A percentile compares a stretch with the other conserved stretches of the same genome.
These are phyloP conservation scores for Antheraea yamamai DNA, from an alignment of 2,888 invertebrate genomes.

Conservation along the genomic window DNA sequence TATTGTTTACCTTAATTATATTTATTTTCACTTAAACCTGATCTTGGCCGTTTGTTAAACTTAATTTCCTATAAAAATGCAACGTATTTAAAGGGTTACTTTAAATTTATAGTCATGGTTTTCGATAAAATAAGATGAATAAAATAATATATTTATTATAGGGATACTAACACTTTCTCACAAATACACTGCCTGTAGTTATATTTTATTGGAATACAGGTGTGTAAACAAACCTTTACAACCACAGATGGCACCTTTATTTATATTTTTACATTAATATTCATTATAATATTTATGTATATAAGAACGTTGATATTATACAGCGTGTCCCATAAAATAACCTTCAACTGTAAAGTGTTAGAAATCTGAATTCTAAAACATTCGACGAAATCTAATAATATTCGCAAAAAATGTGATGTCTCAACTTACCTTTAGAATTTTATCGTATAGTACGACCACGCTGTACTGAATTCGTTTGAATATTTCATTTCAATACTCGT, in stretches of 20 bases:
- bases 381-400: too few relatives aligned
- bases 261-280: neutral
- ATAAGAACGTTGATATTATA: neutral
- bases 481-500: too few relatives aligned
- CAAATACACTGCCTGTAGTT: neutral
- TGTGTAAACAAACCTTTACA: neutral
- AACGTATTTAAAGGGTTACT: too few relatives aligned
- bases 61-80: neutral
- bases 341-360: too few relatives aligned
- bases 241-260: neutral
- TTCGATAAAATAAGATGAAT: neutral
- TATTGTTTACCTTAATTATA: too few relatives aligned
- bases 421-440: too few relatives aligned
- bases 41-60: neutral
- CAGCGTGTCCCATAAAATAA: too few relatives aligned
- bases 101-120: neutral
- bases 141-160: neutral
- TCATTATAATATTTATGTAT: neutral
- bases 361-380: too few relatives aligned
- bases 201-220: neutral
- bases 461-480: too few relatives aligned
- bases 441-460: too few relatives aligned
- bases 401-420: too few relatives aligned
- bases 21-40: too few relatives aligned
- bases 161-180: neutral